Evolutionary conservation across 2,888 invertebrate species (phyloP), one percentile per base, ranked within the genome.

Genomic region (Aphidoletes aphidimyza): DNA sequence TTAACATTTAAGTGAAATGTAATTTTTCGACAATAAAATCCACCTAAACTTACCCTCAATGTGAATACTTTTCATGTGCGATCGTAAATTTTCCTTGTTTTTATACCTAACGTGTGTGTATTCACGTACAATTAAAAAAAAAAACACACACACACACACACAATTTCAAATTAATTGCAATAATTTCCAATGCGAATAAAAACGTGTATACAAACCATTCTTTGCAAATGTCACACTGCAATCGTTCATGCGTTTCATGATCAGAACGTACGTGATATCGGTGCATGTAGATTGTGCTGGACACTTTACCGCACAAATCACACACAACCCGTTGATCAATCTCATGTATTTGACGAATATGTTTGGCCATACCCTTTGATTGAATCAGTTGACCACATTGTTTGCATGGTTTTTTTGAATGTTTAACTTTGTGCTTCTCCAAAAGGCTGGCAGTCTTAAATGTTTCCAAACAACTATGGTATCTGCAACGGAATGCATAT

Each of bases 141-240:
- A 47, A 47, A 47, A 47, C 17, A 17, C n/a, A n/a, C n/a, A n/a
- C n/a, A n/a, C n/a, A 6, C 42, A 42, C 42, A 42, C 6, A 42
- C 42, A 9, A 9, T 14, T 42, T 14, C 42, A 42, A 42, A 9
- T 14, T 9, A 42, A 42, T 42, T 6, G 42, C 42, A 42, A 42
- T 14, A 42, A 42, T 9, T 42, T n/a, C n/a, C n/a, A n/a, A n/a
- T n/a, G n/a, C 6, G 14, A 42, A 9, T 54, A 3, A 78, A 78
- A 78, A 11, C 36, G 34, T n/a, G n/a, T n/a, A 78, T 36, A 36
- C 34, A 17, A 11, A 78, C 78, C 81, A 81, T 39, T 81, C 37
- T 84, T 84, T 84, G 34, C 84, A 84, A 8, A 84, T 84, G n/a
- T 84, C 84, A 36, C 84, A 84, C 36, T 84, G 84, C 6, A 84